Conservation (phyloP, 2,113 vertebrate genomes). For the Sprattus sprattus region DNA sequence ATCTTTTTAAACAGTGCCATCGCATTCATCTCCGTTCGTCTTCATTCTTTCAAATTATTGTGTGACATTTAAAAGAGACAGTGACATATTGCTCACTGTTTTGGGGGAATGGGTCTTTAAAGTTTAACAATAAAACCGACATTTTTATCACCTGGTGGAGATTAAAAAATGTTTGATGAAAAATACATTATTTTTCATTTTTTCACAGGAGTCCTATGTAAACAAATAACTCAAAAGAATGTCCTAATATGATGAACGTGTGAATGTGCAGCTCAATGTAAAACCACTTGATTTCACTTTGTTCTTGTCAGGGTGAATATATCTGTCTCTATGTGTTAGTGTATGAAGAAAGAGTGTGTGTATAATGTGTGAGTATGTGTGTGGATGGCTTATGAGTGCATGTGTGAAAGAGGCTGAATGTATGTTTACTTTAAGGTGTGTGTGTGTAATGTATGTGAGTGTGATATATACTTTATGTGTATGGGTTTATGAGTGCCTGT, state of each 20-base stretch:
- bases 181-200: background rate
- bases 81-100: slow-evolving; percentile 22
- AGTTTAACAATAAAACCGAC: background rate
- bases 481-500: too few species aligned
- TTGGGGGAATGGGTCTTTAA: background rate
- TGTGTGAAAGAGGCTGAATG: background rate
- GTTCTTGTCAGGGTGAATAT: background rate
- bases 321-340: background rate
- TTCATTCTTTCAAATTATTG: background rate
- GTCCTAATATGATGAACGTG: background rate
- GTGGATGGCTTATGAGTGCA: background rate
- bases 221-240: background rate
- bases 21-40: background rate
- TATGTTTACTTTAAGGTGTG: background rate
- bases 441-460: too few species aligned
- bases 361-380: slow-evolving; percentile 17
- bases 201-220: background rate
- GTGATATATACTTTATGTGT: too few species aligned
- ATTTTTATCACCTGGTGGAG: background rate
- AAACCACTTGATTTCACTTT: background rate
- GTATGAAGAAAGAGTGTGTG: background rate
- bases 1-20: background rate
- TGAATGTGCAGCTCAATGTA: too few species aligned
- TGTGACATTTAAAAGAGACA: slow-evolving; percentile 35
- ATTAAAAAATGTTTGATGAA: background rate